Conservation (phyloP, 2,888 invertebrate species). For the Hartigia nigra region DNA sequence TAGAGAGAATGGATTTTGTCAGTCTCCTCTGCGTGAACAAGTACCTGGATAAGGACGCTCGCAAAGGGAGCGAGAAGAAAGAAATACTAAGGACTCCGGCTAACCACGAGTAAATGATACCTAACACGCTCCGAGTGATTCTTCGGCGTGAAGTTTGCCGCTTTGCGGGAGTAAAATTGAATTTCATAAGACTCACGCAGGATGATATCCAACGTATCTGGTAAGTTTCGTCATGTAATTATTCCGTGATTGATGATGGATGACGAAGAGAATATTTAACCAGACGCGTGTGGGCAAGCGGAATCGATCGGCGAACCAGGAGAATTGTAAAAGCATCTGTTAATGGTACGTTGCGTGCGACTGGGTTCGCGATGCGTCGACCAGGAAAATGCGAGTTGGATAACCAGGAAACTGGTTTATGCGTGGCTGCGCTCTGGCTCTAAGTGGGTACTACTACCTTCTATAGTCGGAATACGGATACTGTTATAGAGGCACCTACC, state of each 20-base stretch:
- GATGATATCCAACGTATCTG: background rate
- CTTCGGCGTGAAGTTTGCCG: background rate
- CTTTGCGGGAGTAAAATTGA: background rate
- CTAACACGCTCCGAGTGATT: background rate
- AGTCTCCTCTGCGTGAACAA: background rate
- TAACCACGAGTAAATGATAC: background rate
- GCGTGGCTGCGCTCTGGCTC: slow-evolving; percentile 53
- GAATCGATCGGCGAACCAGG: slow-evolving; percentile 21
- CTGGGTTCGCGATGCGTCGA: slow-evolving; percentile 47
- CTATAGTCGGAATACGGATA: slow-evolving; percentile 20
- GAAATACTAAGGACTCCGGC: slow-evolving; percentile 35
- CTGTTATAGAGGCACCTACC: slow-evolving; percentile 20
- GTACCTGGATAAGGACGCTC: slow-evolving; percentile 19
- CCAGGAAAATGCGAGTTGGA: slow-evolving; percentile 59
- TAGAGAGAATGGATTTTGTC: background rate
- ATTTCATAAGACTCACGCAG: background rate
- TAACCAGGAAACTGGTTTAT: slow-evolving; percentile 64
- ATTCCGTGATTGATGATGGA: slow-evolving; percentile 31
- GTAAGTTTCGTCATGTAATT: slow-evolving; percentile 38
- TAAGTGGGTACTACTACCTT: slow-evolving; percentile 31
- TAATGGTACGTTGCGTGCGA: slow-evolving; percentile 55
- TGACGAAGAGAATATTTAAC: slow-evolving; percentile 4
- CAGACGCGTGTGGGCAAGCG: slow-evolving; percentile 21
- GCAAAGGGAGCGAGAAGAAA: slow-evolving; percentile 32
- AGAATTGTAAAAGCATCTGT: slow-evolving; percentile 39